phyloP scores from a whole-genome alignment of 2,113 vertebrate genomes.

The Myodes glareolus region DNA sequence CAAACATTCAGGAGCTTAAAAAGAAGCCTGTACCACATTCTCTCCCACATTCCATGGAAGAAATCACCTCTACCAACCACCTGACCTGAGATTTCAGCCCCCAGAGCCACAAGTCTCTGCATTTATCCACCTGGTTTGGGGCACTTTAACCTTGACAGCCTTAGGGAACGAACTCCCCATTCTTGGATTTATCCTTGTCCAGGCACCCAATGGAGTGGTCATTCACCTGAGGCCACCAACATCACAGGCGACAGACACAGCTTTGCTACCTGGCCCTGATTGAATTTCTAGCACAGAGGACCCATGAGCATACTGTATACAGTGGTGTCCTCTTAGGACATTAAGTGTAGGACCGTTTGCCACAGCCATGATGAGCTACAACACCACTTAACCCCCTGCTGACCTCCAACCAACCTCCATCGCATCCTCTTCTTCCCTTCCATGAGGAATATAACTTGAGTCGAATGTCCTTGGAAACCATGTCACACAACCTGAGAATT shows the following conservation, averaged over 20 bases:
- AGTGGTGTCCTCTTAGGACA: not conserved
- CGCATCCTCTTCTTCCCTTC: not conserved
- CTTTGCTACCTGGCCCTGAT: not conserved
- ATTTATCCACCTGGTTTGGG: not conserved
- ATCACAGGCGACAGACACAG: accelerated
- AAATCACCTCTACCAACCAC: not conserved
- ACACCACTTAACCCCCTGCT: not conserved
- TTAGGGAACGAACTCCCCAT: not conserved
- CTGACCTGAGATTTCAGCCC: not conserved
- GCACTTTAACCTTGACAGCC: not conserved
- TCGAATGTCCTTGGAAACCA: conserved; percentile 11
- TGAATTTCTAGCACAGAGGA: conserved; percentile 15
- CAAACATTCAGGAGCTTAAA: not conserved
- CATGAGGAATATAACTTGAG: conserved; percentile 1
- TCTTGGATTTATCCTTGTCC: not conserved
- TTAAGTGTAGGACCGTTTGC: not conserved
- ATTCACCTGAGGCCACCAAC: not conserved
- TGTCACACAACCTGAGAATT: conserved; percentile 38
- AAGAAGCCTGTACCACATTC: not conserved
- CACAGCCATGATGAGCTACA: not conserved
- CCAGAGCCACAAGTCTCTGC: not conserved
- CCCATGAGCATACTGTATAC: not conserved
- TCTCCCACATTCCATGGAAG: not conserved
- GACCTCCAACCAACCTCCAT: not conserved
- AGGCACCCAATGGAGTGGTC: not conserved